Percentiles rank a stretch among this genome's conserved stretches.
phyloP scores from a whole-genome alignment of 2,113 vertebrate species.

The Ictalurus punctatus region DNA sequence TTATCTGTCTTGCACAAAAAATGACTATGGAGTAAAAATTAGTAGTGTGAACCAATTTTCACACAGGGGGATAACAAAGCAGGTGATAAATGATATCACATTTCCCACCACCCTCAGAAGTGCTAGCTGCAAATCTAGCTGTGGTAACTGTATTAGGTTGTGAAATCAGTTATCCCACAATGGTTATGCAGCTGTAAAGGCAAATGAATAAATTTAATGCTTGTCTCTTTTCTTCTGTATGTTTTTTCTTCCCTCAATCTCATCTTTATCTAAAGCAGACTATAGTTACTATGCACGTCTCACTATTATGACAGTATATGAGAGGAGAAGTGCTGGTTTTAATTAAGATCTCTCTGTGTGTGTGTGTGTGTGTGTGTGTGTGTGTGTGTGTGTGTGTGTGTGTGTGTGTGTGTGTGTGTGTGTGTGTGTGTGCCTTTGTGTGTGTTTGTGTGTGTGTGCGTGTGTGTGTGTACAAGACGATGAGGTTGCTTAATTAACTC shows the following conservation, averaged over 20 bases:
- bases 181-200: conserved; percentile 73
- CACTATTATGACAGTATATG: conserved; percentile 40
- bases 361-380: not conserved
- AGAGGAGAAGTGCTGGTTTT: conserved; percentile 48
- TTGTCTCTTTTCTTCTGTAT: conserved; percentile 65
- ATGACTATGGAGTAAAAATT: not conserved
- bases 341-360: conserved; percentile 30
- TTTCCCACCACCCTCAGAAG: conserved; percentile 73
- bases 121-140: conserved; percentile 47
- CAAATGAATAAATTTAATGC: conserved; percentile 77
- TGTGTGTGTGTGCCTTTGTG: not conserved
- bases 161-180: conserved; percentile 76
- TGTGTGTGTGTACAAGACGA: not conserved
- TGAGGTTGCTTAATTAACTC: conserved; percentile 13
- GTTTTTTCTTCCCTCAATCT: conserved; percentile 58
- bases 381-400: not conserved
- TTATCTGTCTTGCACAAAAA: conserved; percentile 1
- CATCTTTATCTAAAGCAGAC: conserved; percentile 65
- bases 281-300: conserved; percentile 49
- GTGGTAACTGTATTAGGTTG: conserved; percentile 67
- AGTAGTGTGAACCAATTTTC: conserved; percentile 72
- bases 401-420: conserved; percentile 22
- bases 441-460: conserved; percentile 6
- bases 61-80: conserved; percentile 70
- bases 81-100: conserved; percentile 78